These are phyloP conservation scores for Sternarchorhynchus goeldii DNA, from an alignment of 2,797 vertebrate genomes.

Conservation along the genomic window DNA sequence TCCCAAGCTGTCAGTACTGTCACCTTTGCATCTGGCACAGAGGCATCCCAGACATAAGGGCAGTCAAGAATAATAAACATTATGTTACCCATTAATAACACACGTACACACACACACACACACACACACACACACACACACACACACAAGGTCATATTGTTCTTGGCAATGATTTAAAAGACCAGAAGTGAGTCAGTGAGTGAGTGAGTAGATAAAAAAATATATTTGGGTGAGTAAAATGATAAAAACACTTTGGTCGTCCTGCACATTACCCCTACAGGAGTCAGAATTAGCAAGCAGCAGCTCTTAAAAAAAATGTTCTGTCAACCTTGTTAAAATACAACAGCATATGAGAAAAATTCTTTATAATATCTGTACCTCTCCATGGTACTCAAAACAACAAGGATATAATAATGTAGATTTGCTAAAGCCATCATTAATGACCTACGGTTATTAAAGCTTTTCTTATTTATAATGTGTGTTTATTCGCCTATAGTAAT, in stretches of 20 bases:
- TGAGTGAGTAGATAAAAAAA: neutral
- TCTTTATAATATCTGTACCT: no score
- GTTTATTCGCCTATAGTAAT: no score
- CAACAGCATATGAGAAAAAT: no score
- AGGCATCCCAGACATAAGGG: conserved; percentile 6
- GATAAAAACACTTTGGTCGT: neutral
- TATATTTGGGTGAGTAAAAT: neutral
- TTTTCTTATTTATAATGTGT: no score
- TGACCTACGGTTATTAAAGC: no score
- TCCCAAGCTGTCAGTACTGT: conserved; percentile 4
- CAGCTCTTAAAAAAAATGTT: no score
- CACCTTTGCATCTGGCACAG: neutral
- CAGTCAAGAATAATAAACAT: conserved; percentile 21
- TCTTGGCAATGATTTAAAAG: neutral
- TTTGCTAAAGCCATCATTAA: no score
- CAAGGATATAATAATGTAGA: no score
- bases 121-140: neutral
- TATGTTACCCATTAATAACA: conserved; percentile 12
- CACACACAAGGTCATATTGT: neutral
- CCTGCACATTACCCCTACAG: neutral
- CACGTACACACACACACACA: neutral
- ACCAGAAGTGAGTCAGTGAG: neutral
- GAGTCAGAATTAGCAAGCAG: neutral
- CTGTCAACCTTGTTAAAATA: no score
- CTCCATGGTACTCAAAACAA: no score